phyloP scores from a whole-genome alignment of 2,113 vertebrate species.

The Scartelaos histophorus region DNA sequence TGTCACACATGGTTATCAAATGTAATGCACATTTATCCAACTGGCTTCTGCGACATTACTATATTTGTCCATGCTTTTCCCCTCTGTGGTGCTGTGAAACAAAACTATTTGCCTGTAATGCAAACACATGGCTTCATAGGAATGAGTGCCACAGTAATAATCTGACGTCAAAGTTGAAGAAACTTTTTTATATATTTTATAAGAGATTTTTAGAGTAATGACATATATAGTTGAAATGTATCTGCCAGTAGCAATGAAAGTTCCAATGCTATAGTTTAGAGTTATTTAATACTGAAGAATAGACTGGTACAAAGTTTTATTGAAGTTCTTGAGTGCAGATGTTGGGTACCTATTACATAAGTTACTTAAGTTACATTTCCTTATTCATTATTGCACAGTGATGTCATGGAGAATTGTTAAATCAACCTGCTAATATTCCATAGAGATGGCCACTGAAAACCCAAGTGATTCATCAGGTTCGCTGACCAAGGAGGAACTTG shows the following conservation, averaged over 20 bases:
- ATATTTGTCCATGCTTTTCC: slow-evolving; percentile 69
- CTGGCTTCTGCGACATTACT: slow-evolving; percentile 51
- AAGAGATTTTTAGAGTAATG: too few species aligned
- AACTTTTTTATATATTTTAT: not conserved
- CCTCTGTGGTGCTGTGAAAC: slow-evolving; percentile 29
- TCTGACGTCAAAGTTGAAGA: not conserved
- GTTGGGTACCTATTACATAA: too few species aligned
- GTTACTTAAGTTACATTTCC: too few species aligned
- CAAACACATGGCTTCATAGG: slow-evolving; percentile 26
- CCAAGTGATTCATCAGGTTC: slow-evolving; percentile 29
- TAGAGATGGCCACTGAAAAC: slow-evolving; percentile 19
- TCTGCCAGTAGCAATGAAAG: too few species aligned
- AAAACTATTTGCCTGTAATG: slow-evolving; percentile 9
- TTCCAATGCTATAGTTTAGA: not conserved
- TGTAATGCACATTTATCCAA: slow-evolving; percentile 9
- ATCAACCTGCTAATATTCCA: not conserved
- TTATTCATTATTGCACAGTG: too few species aligned
- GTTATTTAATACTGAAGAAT: too few species aligned
- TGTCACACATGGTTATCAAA: slow-evolving; percentile 53
- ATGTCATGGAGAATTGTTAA: not conserved
- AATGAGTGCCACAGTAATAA: slow-evolving; percentile 18
- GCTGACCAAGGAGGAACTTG: slow-evolving; percentile 77
- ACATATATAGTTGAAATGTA: too few species aligned
- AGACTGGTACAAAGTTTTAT: too few species aligned
- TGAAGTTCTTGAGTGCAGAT: too few species aligned